Evolutionary conservation across 92 coral and sea anemone genomes (phyloP).

Genomic region (Heliopora coerulea): DNA sequence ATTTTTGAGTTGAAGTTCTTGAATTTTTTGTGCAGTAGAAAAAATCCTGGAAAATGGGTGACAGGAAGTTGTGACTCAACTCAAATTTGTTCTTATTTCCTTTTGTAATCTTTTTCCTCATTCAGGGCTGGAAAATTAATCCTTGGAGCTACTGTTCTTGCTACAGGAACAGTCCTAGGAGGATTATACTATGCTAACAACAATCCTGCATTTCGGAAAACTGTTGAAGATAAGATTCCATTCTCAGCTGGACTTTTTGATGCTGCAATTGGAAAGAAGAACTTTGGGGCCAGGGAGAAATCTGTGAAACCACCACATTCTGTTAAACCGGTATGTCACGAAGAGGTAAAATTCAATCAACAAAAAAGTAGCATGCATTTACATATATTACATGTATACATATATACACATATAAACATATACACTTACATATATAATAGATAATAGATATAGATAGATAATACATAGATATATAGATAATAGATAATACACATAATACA

Average conservation of each 20-base stretch:
- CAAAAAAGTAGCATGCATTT: no score
- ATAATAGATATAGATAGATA: no score
- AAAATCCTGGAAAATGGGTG: no score
- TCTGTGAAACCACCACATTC: background rate
- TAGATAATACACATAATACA: no score
- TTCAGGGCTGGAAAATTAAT: constrained; percentile 1
- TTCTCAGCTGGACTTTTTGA: constrained; percentile 4
- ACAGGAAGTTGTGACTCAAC: no score
- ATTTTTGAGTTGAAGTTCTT: no score
- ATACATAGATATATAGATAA: no score
- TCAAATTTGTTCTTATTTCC: no score
- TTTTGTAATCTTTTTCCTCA: background rate
- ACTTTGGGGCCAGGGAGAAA: background rate
- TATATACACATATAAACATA: no score
- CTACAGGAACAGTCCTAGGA: constrained; percentile 7
- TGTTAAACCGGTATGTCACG: background rate
- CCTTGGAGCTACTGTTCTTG: constrained; percentile 16
- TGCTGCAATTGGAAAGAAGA: constrained; percentile 23
- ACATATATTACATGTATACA: no score
- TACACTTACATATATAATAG: background rate
- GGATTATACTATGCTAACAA: constrained; percentile 19
- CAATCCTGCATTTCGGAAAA: constrained; percentile 18
- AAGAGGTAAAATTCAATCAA: no score
- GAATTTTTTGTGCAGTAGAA: no score
- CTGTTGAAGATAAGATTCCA: constrained; percentile 26